Evolutionary conservation across 2,888 invertebrate species (phyloP).

Genomic region (Cataglyphis rosenhaueri): DNA sequence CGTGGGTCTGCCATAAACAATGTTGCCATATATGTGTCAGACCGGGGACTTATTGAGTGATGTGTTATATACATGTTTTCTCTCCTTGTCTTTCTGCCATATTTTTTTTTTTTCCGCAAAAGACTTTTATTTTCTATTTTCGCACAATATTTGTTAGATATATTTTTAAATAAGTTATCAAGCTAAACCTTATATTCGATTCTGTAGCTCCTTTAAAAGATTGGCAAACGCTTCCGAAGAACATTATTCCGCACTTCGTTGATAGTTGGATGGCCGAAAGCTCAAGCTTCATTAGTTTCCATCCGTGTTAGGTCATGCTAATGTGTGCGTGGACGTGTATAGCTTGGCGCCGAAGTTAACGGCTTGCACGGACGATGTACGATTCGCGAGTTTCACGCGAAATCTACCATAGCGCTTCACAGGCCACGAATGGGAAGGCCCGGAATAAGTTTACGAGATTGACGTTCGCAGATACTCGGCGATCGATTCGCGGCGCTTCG

Average conservation of each 20-base stretch:
- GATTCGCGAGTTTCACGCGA: conserved; percentile 52
- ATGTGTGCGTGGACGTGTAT: conserved; percentile 37
- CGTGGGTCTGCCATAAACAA: too few relatives aligned
- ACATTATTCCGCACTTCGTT: neutral
- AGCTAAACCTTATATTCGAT: neutral
- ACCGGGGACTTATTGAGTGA: too few relatives aligned
- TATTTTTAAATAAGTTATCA: neutral
- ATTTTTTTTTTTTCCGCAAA: neutral
- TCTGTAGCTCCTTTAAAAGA: neutral
- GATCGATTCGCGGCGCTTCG: conserved; percentile 50
- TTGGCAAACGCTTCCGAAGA: neutral
- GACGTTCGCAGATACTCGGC: conserved; percentile 58
- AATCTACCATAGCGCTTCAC: conserved; percentile 60
- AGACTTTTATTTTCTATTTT: neutral
- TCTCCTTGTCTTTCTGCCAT: neutral
- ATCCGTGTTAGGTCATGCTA: conserved; percentile 15
- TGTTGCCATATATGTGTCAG: too few relatives aligned
- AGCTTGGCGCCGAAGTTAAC: conserved; percentile 16
- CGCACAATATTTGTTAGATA: neutral
- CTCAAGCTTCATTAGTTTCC: conserved; percentile 40
- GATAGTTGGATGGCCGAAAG: neutral
- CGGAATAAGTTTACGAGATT: conserved; percentile 58
- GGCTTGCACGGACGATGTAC: conserved; percentile 38
- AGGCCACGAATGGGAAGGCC: conserved; percentile 26
- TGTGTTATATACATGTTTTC: neutral